These are phyloP conservation scores for Plebejus anna DNA, from an alignment of 2,888 invertebrate species.

Conservation along the genomic window DNA sequence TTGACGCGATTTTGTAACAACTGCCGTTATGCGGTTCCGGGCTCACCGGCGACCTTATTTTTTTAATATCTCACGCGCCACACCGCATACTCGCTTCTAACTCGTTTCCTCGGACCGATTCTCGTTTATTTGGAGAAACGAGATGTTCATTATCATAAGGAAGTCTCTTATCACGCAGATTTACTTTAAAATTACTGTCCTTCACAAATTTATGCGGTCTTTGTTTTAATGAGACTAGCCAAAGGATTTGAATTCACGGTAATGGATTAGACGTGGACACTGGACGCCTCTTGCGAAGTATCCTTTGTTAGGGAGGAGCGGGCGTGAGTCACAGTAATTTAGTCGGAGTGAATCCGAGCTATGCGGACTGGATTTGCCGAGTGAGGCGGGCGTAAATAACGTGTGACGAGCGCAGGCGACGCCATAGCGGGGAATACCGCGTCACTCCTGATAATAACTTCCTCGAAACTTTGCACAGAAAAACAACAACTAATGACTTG, in stretches of 20 bases:
- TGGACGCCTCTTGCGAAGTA: conserved; percentile 16
- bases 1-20: conserved; percentile 78
- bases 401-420: conserved; percentile 45
- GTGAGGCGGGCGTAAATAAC: conserved; percentile 47
- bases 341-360: conserved; percentile 51
- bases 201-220: background rate
- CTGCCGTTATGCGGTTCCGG: conserved; percentile 77
- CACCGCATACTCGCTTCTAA: conserved; percentile 1
- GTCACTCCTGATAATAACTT: conserved; percentile 52
- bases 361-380: conserved; percentile 50
- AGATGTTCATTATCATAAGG: background rate
- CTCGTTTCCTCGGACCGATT: conserved; percentile 3
- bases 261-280: background rate
- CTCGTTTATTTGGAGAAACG: conserved; percentile 6
- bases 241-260: background rate
- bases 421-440: conserved; percentile 60
- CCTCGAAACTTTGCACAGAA: conserved; percentile 37
- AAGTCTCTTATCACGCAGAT: conserved; percentile 13
- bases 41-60: conserved; percentile 75
- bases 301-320: conserved; percentile 30
- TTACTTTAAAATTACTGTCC: background rate
- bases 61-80: conserved; percentile 38
- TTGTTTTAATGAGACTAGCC: background rate
- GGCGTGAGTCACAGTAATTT: conserved; percentile 56
- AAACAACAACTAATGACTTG: conserved; percentile 28